Evolutionary conservation across 2,888 invertebrate species (phyloP).

Genomic region (Sinohyriopsis cumingii): DNA sequence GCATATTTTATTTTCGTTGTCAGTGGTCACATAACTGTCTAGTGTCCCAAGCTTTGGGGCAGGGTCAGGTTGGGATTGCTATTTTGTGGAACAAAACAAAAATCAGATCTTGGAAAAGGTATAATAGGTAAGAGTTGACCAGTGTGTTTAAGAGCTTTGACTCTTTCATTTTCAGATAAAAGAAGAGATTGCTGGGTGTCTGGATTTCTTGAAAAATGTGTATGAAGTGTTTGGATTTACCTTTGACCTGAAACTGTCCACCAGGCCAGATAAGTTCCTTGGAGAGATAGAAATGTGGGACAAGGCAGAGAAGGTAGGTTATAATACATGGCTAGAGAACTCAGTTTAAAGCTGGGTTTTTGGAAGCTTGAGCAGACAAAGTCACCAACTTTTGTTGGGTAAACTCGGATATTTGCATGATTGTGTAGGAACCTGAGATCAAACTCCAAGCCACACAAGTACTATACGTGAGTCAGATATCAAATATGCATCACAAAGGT

Average conservation of each 20-base stretch:
- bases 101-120: not conserved
- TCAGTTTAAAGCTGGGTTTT: not conserved
- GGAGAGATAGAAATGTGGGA: constrained; percentile 94
- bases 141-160: not conserved
- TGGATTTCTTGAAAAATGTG: constrained; percentile 91
- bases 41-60: too few species aligned
- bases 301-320: constrained; percentile 77
- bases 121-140: not conserved
- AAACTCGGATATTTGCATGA: too few species aligned
- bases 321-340: not conserved
- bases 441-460: too few species aligned
- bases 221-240: constrained; percentile 96
- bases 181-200: constrained; percentile 81
- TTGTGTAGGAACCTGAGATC: too few species aligned
- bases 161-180: constrained; percentile 78
- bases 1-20: too few species aligned
- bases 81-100: too few species aligned
- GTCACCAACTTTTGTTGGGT: too few species aligned
- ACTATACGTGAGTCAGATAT: too few species aligned
- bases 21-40: too few species aligned
- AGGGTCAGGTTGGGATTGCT: too few species aligned
- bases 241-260: constrained; percentile 92
- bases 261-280: constrained; percentile 93
- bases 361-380: not conserved
- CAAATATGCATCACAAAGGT: too few species aligned